Evolutionary conservation across 2,797 vertebrate species (phyloP).

Genomic region (Clarias fuscus): DNA sequence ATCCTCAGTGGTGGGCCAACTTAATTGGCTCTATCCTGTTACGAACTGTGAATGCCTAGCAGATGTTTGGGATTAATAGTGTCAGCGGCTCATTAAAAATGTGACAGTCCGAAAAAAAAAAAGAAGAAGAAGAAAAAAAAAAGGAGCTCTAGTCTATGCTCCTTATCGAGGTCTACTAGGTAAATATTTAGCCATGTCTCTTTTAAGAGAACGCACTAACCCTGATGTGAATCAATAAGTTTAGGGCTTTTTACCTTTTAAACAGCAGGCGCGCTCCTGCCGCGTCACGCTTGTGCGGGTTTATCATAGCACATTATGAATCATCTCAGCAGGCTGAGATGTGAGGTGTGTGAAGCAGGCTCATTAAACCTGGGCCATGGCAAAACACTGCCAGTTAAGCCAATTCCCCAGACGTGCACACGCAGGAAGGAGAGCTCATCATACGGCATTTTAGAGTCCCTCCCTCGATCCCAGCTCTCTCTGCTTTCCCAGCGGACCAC

Average conservation of each 20-base stretch:
- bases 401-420: constrained; percentile 48
- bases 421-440: constrained; percentile 45
- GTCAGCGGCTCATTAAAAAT: constrained; percentile 77
- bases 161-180: constrained; percentile 24
- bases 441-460: constrained; percentile 28
- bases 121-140: too few relatives aligned
- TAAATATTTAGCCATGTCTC: constrained; percentile 46
- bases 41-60: constrained; percentile 70
- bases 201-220: constrained; percentile 21
- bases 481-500: constrained; percentile 41
- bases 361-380: constrained; percentile 57
- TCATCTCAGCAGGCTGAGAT: constrained; percentile 62
- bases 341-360: constrained; percentile 50
- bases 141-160: constrained; percentile 49
- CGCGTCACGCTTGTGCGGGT: constrained; percentile 67
- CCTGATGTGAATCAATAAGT: constrained; percentile 57
- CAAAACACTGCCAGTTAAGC: constrained; percentile 51
- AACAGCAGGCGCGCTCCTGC: constrained; percentile 63
- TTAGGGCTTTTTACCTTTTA: constrained; percentile 69
- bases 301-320: constrained; percentile 70
- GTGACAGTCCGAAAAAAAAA: constrained; percentile 39
- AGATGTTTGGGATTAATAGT: constrained; percentile 75
- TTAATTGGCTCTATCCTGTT: constrained; percentile 73
- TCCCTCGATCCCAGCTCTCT: constrained; percentile 30
- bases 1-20: constrained; percentile 60